phyloP scores from a whole-genome alignment of 2,113 vertebrate genomes.

The Paradoxurus hermaphroditus region DNA sequence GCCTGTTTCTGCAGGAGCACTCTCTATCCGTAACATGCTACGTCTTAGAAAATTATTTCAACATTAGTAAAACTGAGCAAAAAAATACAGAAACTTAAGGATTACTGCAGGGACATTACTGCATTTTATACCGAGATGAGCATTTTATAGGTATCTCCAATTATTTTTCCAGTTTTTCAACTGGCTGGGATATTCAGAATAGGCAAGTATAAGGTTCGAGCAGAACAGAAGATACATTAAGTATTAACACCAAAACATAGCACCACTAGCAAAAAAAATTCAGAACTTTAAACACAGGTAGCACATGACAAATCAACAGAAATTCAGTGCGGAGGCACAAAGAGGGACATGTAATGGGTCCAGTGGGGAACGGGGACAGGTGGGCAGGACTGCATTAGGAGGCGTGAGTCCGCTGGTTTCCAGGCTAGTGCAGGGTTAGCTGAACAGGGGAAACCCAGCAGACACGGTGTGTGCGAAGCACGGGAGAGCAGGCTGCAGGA shows the following conservation, averaged over 20 bases:
- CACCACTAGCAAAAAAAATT: background rate
- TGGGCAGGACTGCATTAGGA: background rate
- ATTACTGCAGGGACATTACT: background rate
- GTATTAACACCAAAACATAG: background rate
- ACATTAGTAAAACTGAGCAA: background rate
- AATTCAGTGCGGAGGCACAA: background rate
- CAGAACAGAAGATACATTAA: background rate
- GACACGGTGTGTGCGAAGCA: rapidly evolving
- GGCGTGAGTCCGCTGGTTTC: background rate
- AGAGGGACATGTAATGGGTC: background rate
- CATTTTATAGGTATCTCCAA: background rate
- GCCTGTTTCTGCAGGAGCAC: rapidly evolving
- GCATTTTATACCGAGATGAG: background rate
- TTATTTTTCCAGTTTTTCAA: background rate
- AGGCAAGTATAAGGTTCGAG: background rate
- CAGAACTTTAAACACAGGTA: background rate
- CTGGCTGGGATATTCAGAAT: background rate
- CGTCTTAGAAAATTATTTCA: background rate
- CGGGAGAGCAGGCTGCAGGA: background rate
- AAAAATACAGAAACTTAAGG: background rate
- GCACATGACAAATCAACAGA: background rate
- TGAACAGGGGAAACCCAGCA: background rate
- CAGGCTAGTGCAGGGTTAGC: background rate
- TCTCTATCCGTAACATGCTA: background rate
- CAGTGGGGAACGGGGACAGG: background rate